Base-by-base conservation (phyloP, 2,113 vertebrate genomes). In the Coreoperca whiteheadi region DNA sequence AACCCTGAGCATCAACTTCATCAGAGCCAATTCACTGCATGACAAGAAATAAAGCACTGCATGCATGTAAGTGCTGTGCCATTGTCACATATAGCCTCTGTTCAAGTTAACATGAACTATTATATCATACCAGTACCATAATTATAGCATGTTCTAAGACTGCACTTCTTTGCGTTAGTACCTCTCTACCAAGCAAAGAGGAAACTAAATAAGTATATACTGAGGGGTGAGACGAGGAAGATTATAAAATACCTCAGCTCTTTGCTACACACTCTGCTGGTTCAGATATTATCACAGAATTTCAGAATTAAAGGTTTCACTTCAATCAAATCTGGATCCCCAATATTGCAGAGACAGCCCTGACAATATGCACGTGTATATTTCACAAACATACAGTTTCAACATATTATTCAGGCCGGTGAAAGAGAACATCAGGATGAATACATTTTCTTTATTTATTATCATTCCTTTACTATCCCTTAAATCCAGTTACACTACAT, bases 1-100 rank as follows among this genome's bases (percentile, higher is more conserved):
- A 76, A 8, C 20, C 23, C 15, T 34, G 18, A 74, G 28, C 50
- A 67, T 53, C 56, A 80, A 11, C 82, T 39, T 56, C 54, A 48
- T 51, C 53, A 39, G 4, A 30, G 46, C 28, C 65, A 73, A 69
- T 16, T 12, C 28, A 81, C 11, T 65, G 39, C 67, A 68, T 4
- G 46, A 25, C 32, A 34, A 34, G 6, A 77, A 28, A 34, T 64
- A 48, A 50, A 9, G 53, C 48, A 70, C 23, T 57, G 23, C 75
- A 78, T 56, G 23, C 32, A 39, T 37, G 5, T 65, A n/a, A 25
- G 53, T 14, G 53, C 12, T 57, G 34, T 41, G 25, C 78, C 57
- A 6, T 28, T 1, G 0, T 14, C 4, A 2, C 11, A 54, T 16
- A 14, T 4, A 34, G 23, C 20, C 1, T 23, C 28, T 51, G 10